Evolutionary conservation across 2,797 vertebrate species (phyloP).

Genomic region (Petrocephalus schoutedeni): DNA sequence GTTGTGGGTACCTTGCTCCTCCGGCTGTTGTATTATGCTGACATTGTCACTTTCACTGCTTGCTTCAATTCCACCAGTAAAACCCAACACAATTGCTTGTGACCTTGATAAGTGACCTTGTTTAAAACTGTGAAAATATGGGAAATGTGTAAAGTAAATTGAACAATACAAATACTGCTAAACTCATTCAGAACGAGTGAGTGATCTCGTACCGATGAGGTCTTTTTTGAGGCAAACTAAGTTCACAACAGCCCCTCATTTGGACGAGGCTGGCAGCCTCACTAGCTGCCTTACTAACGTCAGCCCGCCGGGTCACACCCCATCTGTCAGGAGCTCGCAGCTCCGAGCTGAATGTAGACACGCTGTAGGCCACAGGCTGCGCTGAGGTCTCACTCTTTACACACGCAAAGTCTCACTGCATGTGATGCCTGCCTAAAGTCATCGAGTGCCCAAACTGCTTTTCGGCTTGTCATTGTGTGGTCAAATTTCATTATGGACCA

Average conservation of each 20-base stretch:
- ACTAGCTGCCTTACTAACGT: slow-evolving; percentile 37
- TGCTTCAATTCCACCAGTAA: neutral
- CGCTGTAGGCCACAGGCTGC: slow-evolving; percentile 22
- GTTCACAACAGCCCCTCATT: slow-evolving; percentile 57
- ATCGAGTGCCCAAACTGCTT: slow-evolving; percentile 8
- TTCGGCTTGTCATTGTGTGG: neutral
- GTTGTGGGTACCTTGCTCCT: neutral
- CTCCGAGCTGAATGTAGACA: slow-evolving; percentile 24
- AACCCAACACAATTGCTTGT: neutral
- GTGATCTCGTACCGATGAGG: slow-evolving; percentile 37
- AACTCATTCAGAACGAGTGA: slow-evolving; percentile 36
- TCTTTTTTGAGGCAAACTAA: slow-evolving; percentile 37
- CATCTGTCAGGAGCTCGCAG: slow-evolving; percentile 17
- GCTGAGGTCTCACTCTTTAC: neutral
- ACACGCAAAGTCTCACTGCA: slow-evolving; percentile 32
- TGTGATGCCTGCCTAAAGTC: slow-evolving; percentile 30
- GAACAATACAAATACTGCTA: neutral
- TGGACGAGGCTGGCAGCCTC: slow-evolving; percentile 38
- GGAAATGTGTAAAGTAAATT: neutral
- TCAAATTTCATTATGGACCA: neutral
- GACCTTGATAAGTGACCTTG: neutral
- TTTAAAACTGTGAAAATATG: neutral
- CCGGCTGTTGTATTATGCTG: neutral
- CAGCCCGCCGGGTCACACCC: slow-evolving; percentile 41
- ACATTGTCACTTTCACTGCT: neutral